phyloP scores from a whole-genome alignment of 2,113 vertebrate genomes.

The Grallaria varia region DNA sequence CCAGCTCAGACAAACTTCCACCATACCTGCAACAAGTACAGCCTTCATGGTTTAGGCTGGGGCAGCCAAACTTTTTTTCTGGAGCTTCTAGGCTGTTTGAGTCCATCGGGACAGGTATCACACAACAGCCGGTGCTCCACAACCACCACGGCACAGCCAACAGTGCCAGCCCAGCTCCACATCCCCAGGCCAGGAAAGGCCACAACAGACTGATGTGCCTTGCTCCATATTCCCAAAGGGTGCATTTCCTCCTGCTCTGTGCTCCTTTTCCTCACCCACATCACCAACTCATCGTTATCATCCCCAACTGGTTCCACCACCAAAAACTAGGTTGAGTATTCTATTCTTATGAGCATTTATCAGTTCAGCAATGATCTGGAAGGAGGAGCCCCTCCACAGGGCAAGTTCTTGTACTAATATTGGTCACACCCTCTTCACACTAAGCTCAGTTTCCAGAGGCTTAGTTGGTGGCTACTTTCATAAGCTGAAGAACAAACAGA shows the following conservation, averaged over 20 bases:
- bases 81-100: background rate
- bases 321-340: background rate
- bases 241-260: background rate
- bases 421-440: background rate
- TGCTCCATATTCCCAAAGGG: accelerated
- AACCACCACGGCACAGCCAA: accelerated
- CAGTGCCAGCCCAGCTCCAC: background rate
- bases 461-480: background rate
- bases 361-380: background rate
- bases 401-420: background rate
- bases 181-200: background rate
- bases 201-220: background rate
- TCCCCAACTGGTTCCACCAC: background rate
- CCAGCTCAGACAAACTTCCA: background rate
- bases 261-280: background rate
- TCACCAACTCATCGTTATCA: background rate
- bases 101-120: background rate
- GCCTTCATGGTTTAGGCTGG: background rate
- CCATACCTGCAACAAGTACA: background rate
- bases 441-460: background rate
- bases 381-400: background rate
- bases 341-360: background rate
- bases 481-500: conserved; percentile 32
- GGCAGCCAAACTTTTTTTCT: background rate
- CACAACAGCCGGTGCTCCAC: background rate